phyloP scores from a whole-genome alignment of 2,888 invertebrate genomes.

The Oxytorus armatus region DNA sequence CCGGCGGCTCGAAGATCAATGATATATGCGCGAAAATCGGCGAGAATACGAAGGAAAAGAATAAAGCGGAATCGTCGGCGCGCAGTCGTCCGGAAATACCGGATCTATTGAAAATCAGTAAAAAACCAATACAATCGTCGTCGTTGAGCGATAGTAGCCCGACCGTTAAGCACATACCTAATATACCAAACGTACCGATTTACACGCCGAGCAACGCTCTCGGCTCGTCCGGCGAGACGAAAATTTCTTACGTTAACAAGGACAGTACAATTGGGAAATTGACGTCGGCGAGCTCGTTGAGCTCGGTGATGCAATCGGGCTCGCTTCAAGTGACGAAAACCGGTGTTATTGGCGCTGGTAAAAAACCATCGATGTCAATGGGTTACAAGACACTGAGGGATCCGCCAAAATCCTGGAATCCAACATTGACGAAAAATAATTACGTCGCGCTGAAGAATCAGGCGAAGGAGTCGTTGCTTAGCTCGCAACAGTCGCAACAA shows the following conservation, averaged over 20 bases:
- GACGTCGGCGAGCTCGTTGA: constrained; percentile 52
- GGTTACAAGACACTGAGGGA: constrained; percentile 87
- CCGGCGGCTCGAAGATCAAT: constrained; percentile 81
- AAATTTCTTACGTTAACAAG: constrained; percentile 53
- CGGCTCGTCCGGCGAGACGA: constrained; percentile 53
- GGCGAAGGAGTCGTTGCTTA: constrained; percentile 77
- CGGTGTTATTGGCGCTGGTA: constrained; percentile 34
- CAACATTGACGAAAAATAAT: constrained; percentile 86
- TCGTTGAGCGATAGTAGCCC: constrained; percentile 41
- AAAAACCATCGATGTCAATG: constrained; percentile 75
- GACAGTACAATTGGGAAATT: constrained; percentile 66
- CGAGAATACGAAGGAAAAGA: constrained; percentile 82
- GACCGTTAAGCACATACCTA: constrained; percentile 76
- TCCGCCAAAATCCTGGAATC: constrained; percentile 88
- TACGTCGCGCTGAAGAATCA: constrained; percentile 82
- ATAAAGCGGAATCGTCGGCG: constrained; percentile 75
- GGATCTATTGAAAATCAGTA: constrained; percentile 81
- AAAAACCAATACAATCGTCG: constrained; percentile 72
- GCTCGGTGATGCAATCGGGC: constrained; percentile 53
- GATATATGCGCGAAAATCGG: constrained; percentile 83
- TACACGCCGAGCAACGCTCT: constrained; percentile 77
- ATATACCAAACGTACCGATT: constrained; percentile 81
- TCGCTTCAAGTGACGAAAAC: constrained; percentile 70
- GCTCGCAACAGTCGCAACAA: constrained; percentile 52
- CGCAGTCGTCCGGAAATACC: constrained; percentile 80